phyloP scores from a whole-genome alignment of 2,797 vertebrate genomes.

The Sebastes trivittatus region DNA sequence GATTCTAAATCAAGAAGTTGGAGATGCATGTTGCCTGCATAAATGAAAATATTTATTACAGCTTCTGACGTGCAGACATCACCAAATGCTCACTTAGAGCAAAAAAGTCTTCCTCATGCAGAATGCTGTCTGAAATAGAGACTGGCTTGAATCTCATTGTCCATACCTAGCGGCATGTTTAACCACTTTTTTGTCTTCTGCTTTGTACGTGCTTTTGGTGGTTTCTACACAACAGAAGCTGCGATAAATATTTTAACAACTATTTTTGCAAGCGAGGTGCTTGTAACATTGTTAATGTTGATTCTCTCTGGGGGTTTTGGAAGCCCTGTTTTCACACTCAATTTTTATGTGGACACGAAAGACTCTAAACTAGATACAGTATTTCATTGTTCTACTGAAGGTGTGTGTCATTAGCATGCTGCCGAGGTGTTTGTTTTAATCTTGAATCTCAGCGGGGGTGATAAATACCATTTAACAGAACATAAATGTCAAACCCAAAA shows the following conservation, averaged over 20 bases:
- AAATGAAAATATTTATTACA: neutral
- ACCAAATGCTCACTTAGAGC: neutral
- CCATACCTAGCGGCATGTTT: neutral
- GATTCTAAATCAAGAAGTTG: neutral
- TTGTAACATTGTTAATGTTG: neutral
- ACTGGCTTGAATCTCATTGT: neutral
- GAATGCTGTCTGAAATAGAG: neutral
- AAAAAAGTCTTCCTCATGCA: neutral
- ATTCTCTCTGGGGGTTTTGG: neutral
- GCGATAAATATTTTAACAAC: neutral
- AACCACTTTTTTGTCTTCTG: neutral
- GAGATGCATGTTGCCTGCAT: neutral
- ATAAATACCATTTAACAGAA: slow-evolving; percentile 49
- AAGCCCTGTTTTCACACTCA: neutral
- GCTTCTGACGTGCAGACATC: neutral
- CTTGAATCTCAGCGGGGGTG: neutral
- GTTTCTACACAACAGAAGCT: neutral
- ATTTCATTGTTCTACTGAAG: slow-evolving; percentile 9
- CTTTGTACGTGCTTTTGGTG: neutral
- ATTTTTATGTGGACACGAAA: neutral
- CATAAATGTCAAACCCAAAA: slow-evolving; percentile 58
- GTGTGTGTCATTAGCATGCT: slow-evolving; percentile 27
- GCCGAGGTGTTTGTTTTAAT: slow-evolving; percentile 30
- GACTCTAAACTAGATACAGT: neutral
- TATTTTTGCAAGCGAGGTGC: neutral